Evolutionary conservation across 2,888 invertebrate genomes (phyloP).

Genomic region (Minunthozetes semirufus): DNA sequence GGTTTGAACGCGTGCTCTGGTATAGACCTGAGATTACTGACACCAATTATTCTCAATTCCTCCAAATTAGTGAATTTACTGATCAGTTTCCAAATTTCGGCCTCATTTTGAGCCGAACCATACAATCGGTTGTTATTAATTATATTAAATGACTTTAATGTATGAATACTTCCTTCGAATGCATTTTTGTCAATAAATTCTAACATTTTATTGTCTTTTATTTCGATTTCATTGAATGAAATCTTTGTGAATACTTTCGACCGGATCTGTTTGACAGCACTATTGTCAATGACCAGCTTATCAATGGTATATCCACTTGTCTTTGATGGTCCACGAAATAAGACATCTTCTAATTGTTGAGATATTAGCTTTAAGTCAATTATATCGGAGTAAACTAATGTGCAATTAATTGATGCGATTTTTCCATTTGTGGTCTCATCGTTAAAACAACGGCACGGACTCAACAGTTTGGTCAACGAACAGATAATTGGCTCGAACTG

Average conservation of each 20-base stretch:
- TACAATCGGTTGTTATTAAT: background rate
- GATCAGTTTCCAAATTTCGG: background rate
- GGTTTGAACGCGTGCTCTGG: background rate
- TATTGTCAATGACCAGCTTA: background rate
- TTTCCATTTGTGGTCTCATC: background rate
- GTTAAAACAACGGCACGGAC: constrained; percentile 5
- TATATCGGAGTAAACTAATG: background rate
- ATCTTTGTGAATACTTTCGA: background rate
- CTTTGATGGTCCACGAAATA: background rate
- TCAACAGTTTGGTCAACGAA: background rate
- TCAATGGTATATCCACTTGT: background rate
- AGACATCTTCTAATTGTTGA: background rate
- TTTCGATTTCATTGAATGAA: background rate
- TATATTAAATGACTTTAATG: background rate
- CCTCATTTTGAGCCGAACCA: background rate
- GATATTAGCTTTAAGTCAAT: constrained; percentile 5
- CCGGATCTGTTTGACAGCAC: background rate
- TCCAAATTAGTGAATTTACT: background rate
- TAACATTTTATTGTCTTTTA: background rate
- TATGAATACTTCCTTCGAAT: background rate
- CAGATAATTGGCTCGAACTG: background rate
- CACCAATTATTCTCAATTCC: background rate
- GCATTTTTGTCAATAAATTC: background rate
- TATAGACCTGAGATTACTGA: background rate
- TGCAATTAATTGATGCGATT: background rate